Percentiles rank a stretch among this genome's conserved stretches.
Conservation (phyloP, 2,888 invertebrate genomes). For the Odontocolon sp. region DNA sequence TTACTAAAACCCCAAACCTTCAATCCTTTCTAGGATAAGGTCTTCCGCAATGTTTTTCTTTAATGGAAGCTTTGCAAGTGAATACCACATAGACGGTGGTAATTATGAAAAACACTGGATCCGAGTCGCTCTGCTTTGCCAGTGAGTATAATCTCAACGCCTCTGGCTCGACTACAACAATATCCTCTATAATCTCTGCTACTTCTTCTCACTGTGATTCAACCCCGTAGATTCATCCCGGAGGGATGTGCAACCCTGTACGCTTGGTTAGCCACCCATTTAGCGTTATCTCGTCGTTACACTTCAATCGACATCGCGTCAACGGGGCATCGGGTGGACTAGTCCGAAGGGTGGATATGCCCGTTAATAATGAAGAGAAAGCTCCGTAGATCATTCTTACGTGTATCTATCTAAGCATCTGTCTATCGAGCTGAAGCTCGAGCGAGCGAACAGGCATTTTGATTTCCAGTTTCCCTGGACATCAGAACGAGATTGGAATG, state of each 20-base stretch:
- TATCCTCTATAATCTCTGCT: slow-evolving; percentile 5
- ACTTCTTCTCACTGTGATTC: slow-evolving; percentile 1
- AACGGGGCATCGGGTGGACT: slow-evolving; percentile 32
- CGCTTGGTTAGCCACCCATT: slow-evolving; percentile 73
- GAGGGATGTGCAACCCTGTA: slow-evolving; percentile 36
- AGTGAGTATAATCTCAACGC: slow-evolving; percentile 7
- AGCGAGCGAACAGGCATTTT: background rate
- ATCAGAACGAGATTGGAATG: background rate
- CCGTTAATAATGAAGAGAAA: slow-evolving; percentile 45
- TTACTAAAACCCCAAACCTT: too few relatives aligned
- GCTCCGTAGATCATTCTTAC: slow-evolving; percentile 32
- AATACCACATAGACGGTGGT: background rate
- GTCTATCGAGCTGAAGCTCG: slow-evolving; percentile 15
- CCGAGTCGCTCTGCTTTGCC: slow-evolving; percentile 3
- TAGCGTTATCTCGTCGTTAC: slow-evolving; percentile 78
- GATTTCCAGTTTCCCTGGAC: background rate
- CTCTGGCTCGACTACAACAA: slow-evolving; percentile 33
- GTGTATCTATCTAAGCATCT: slow-evolving; percentile 2
- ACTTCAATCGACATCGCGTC: slow-evolving; percentile 78
- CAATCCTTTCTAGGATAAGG: too few relatives aligned
- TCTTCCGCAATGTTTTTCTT: too few relatives aligned
- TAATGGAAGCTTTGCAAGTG: background rate
- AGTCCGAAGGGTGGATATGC: slow-evolving; percentile 31
- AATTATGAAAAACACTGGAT: slow-evolving; percentile 19
- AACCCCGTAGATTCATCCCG: background rate